A percentile compares a stretch with the other conserved stretches of the same genome.
These are phyloP conservation scores for Mythimna lalbum DNA, from an alignment of 2,888 invertebrate genomes.

Conservation along the genomic window DNA sequence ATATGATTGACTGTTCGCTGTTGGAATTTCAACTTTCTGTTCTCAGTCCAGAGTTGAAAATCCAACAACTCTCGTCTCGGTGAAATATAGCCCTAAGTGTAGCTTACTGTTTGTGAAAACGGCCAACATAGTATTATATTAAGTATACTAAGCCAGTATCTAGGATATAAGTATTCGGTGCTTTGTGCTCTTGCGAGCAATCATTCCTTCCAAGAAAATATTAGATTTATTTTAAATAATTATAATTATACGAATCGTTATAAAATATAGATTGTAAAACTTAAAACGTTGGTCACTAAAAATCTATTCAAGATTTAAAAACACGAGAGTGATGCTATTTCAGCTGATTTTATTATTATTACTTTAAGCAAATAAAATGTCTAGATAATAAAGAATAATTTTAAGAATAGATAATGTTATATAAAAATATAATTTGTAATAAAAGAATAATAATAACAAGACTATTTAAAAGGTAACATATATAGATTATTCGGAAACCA, in stretches of 20 bases:
- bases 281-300: slow-evolving; percentile 7
- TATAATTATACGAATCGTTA: slow-evolving; percentile 4
- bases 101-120: not conserved
- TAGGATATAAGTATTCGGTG: slow-evolving; percentile 46
- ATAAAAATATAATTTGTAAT: not conserved
- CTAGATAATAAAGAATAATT: not conserved
- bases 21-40: not conserved
- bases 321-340: slow-evolving; percentile 5
- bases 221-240: slow-evolving; percentile 18
- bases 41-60: not conserved
- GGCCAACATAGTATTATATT: slow-evolving; percentile 18
- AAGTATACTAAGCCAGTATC: slow-evolving; percentile 51
- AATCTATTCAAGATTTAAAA: not conserved
- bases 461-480: slow-evolving; percentile 1
- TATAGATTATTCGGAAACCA: slow-evolving; percentile 4
- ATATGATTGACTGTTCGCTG: not conserved
- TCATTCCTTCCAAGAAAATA: slow-evolving; percentile 54
- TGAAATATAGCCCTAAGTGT: too few relatives aligned
- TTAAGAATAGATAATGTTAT: slow-evolving; percentile 16
- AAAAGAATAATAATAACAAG: not conserved
- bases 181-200: slow-evolving; percentile 34
- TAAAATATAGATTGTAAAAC: slow-evolving; percentile 7
- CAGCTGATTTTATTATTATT: slow-evolving; percentile 13
- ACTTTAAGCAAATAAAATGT: not conserved
- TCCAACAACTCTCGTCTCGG: not conserved